Evolutionary conservation across 2,888 invertebrate species (phyloP).

Genomic region (Acanthosepion pharaonis): DNA sequence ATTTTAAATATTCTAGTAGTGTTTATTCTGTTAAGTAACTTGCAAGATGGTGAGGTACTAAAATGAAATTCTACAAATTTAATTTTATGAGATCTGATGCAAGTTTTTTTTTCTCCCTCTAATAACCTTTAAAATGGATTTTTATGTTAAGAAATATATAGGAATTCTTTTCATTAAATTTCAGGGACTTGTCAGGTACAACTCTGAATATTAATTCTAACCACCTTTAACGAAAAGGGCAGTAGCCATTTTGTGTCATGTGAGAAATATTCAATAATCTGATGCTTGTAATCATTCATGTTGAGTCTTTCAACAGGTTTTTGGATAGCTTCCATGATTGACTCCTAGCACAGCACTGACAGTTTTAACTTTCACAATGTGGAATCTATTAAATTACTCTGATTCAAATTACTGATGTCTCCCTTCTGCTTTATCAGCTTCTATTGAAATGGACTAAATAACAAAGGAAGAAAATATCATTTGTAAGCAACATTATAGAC

Average conservation of each 20-base stretch:
- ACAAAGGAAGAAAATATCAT: background rate
- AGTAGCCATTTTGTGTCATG: background rate
- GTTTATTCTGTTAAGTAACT: too few species aligned
- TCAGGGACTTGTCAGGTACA: too few species aligned
- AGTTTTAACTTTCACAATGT: background rate
- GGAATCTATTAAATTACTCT: background rate
- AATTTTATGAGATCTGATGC: too few species aligned
- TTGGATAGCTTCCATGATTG: background rate
- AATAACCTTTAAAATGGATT: too few species aligned
- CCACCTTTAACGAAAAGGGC: background rate
- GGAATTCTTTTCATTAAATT: too few species aligned
- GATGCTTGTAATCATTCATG: background rate
- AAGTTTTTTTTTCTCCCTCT: too few species aligned
- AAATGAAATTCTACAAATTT: too few species aligned
- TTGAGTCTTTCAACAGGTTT: background rate
- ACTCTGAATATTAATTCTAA: too few species aligned
- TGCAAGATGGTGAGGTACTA: too few species aligned
- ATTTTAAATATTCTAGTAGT: too few species aligned
- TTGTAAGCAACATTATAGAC: background rate
- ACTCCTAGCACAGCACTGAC: background rate
- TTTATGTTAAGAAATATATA: too few species aligned
- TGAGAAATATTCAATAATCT: background rate
- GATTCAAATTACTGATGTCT: too few species aligned
- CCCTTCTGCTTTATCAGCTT: background rate
- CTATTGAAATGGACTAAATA: background rate